Evolutionary conservation across 2,797 vertebrate genomes (phyloP), one percentile per base, ranked within the genome.

Genomic region (Etheostoma perlongum): DNA sequence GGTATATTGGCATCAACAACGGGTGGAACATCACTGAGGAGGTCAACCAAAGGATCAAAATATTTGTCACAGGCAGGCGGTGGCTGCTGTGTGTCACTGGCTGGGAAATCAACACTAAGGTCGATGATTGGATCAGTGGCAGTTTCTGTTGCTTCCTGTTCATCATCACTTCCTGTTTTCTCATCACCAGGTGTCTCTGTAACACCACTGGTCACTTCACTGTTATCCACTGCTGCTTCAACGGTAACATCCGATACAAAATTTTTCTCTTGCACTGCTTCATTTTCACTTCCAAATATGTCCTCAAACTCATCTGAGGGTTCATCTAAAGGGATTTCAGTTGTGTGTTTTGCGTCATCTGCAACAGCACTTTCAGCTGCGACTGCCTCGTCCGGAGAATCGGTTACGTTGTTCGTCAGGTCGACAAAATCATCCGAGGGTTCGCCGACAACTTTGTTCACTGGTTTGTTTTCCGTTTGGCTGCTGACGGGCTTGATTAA

Each of bases 361-460:
- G 53, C 25, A 16, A 15, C 5, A 1, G 65, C 44, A 57, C 14
- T 72, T 58, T 67, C 76, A 6, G 54, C 58, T 1, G 36, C 8
- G 0, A 27, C 15, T 0, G 53, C 21, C 6, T 87, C 82, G 18
- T 74, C 72, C 0, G 81, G 57, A 52, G 71, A 79, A 48, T 82
- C 74, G 1, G 46, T 51, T 15, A 86, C 4, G 67, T 87, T 92
- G 81, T 84, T 87, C 1, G 83, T 82, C 7, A 94, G 78, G 72
- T 93, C 92, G 4, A 88, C 78, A 21, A 94, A 92, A 12, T 93
- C 91, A 46, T 94, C 91, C 0, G 66, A 82, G 36, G 87, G 72
- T 23, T 91, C 89, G 6, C 55, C 81, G 18, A 67, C 21, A 1
- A 63, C 61, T 33, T 89, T 77, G 0, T 27, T 59, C 1, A 49